These are phyloP conservation scores for Apostichopus japonicus DNA, from an alignment of 35 echinoderm and acorn worm genomes.

Conservation along the genomic window DNA sequence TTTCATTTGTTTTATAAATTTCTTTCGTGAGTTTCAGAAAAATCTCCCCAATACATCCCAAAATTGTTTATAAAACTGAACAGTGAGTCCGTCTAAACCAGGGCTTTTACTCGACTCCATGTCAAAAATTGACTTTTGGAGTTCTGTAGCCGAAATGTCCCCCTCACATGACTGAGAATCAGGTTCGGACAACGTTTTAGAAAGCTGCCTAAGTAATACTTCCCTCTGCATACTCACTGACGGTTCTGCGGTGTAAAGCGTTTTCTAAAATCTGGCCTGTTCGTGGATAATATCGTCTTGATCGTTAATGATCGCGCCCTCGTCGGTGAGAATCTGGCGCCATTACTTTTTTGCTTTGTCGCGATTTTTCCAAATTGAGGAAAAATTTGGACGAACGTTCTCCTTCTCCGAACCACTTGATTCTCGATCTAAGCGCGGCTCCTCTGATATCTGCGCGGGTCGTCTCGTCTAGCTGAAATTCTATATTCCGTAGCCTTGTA, in stretches of 20 bases:
- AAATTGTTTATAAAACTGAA: constrained; percentile 39
- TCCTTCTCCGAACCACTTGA: constrained; percentile 55
- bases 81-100: constrained; percentile 43
- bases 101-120: constrained; percentile 51
- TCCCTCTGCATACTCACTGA: not conserved
- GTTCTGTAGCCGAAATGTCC: not conserved
- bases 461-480: not conserved
- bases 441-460: not conserved
- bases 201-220: not conserved
- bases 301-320: not conserved
- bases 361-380: constrained; percentile 43
- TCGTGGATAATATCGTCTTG: not conserved
- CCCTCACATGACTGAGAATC: not conserved
- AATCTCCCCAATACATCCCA: constrained; percentile 19
- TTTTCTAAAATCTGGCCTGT: not conserved
- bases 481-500: not conserved
- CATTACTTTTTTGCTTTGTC: constrained; percentile 38
- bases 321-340: not conserved
- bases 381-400: constrained; percentile 40
- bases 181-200: not conserved
- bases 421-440: constrained; percentile 13
- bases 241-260: not conserved
- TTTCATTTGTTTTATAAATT: constrained; percentile 2
- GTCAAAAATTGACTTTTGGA: not conserved
- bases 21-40: constrained; percentile 5